Conservation (phyloP, 2,888 invertebrate species). For the Tetramorium bicarinatum region DNA sequence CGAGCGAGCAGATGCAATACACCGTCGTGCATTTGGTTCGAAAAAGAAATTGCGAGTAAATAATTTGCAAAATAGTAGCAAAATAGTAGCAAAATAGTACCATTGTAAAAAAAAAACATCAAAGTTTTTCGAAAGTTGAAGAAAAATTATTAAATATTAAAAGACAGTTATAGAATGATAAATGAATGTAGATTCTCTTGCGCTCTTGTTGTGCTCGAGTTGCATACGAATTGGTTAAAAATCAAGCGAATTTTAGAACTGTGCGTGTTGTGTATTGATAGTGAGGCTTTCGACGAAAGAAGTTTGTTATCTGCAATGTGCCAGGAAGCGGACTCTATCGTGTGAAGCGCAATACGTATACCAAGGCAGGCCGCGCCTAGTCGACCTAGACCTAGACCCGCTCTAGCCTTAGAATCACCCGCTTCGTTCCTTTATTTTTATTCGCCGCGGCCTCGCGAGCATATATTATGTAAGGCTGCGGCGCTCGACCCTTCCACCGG, state of each 20-base stretch:
- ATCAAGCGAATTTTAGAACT: neutral
- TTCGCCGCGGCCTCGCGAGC: constrained; percentile 64
- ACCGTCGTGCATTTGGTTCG: neutral
- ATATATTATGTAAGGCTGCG: constrained; percentile 71
- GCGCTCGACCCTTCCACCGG: constrained; percentile 55
- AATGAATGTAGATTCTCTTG: neutral
- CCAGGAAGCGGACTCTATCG: constrained; percentile 56
- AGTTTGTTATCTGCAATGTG: constrained; percentile 1
- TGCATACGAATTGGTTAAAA: neutral
- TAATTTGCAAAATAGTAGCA: neutral
- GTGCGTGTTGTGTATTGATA: neutral
- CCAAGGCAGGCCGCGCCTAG: constrained; percentile 66
- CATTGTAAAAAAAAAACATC: too few relatives aligned
- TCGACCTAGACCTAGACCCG: constrained; percentile 85
- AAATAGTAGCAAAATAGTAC: too few relatives aligned
- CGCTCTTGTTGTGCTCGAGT: neutral
- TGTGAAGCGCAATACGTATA: constrained; percentile 58
- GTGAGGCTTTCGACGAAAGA: neutral
- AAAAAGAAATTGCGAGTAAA: neutral
- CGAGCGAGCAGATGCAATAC: constrained; percentile 27
- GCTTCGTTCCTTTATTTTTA: constrained; percentile 78
- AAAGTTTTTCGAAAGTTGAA: neutral
- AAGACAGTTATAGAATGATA: neutral
- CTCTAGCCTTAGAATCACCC: constrained; percentile 77
- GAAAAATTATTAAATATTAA: neutral